Percentiles rank a stretch among this genome's conserved stretches.
Conservation (phyloP, 2,888 invertebrate species). For the Tortricodes alternella region DNA sequence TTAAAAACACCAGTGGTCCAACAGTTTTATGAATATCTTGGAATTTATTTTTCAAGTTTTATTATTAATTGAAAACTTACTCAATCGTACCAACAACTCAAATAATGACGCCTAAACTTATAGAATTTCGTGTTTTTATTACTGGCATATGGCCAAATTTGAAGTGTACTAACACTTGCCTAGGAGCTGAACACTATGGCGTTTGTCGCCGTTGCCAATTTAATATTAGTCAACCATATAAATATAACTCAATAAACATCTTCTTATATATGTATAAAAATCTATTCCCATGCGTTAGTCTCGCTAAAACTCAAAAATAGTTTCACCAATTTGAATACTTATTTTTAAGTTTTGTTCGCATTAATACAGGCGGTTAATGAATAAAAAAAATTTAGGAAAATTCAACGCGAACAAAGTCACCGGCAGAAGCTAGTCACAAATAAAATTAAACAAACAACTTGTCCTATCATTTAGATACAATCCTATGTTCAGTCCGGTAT, state of each 20-base stretch:
- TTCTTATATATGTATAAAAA: constrained; percentile 12
- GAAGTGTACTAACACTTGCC: constrained; percentile 14
- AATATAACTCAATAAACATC: constrained; percentile 27
- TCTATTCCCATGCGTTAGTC: not conserved
- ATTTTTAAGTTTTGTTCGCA: no score
- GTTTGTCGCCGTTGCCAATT: constrained; percentile 22
- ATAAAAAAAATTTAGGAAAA: no score
- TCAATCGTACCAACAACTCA: not conserved
- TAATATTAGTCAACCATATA: constrained; percentile 31
- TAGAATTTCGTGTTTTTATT: constrained; percentile 6
- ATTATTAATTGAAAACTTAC: not conserved
- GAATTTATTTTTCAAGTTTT: not conserved
- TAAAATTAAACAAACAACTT: no score
- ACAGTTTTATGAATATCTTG: no score
- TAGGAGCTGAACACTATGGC: constrained; percentile 17
- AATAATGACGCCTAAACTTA: not conserved
- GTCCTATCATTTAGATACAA: no score
- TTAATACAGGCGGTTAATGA: no score
- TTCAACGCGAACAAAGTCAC: no score
- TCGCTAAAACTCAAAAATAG: no score
- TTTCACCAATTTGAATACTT: no score
- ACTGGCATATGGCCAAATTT: constrained; percentile 19
- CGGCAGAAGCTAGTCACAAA: no score
- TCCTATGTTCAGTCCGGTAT: no score
- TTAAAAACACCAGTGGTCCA: no score